A percentile compares a stretch with the other conserved stretches of the same genome.
Conservation (phyloP, 2,888 invertebrate genomes). For the Cryptus viduatorius region DNA sequence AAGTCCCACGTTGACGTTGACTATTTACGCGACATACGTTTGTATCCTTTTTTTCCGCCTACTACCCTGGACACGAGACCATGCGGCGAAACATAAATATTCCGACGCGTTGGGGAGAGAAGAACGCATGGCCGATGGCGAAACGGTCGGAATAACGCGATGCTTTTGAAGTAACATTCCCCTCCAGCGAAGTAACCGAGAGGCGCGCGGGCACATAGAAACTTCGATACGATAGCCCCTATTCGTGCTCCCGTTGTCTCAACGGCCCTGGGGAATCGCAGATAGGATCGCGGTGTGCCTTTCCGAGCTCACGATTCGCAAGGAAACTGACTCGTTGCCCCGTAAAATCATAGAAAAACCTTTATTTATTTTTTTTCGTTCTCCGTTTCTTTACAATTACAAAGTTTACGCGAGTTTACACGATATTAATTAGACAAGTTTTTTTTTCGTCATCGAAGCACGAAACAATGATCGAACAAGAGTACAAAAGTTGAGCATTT, state of each 20-base stretch:
- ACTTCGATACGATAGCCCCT: slow-evolving; percentile 19
- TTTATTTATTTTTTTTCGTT: background rate
- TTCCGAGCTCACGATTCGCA: slow-evolving; percentile 27
- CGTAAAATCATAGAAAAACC: background rate
- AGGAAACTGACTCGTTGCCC: background rate
- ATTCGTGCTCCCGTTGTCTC: slow-evolving; percentile 13
- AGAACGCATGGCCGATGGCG: slow-evolving; percentile 5
- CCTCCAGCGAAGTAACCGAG: background rate
- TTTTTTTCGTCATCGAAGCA: background rate
- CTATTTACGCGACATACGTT: slow-evolving; percentile 44
- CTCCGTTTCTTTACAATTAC: background rate
- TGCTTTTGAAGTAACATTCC: background rate
- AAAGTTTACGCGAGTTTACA: too few species aligned
- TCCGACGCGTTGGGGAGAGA: slow-evolving; percentile 26
- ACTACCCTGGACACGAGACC: slow-evolving; percentile 37
- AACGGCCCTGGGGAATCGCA: slow-evolving; percentile 50
- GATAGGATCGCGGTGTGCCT: slow-evolving; percentile 44
- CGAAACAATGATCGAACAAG: slow-evolving; percentile 2
- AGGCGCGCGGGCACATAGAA: background rate
- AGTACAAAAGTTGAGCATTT: background rate
- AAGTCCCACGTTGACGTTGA: slow-evolving; percentile 51
- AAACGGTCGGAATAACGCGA: slow-evolving; percentile 26
- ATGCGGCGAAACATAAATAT: slow-evolving; percentile 58
- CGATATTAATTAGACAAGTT: background rate
- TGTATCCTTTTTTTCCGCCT: slow-evolving; percentile 53